These are phyloP conservation scores for Drosophila silvestris DNA, from an alignment of 2,888 invertebrate genomes.

Conservation along the genomic window DNA sequence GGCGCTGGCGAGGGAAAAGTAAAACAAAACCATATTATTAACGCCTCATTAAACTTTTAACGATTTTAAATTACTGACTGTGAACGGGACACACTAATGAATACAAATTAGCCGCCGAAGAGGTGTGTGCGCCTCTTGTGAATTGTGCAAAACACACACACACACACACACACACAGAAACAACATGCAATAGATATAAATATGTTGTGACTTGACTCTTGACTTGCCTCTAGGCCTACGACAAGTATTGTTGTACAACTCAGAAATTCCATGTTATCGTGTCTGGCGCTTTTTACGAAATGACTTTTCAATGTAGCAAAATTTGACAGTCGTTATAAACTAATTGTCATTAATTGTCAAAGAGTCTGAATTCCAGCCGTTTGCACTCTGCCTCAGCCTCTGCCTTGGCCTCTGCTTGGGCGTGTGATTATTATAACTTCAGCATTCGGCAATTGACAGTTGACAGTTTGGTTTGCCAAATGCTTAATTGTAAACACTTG, in stretches of 20 bases:
- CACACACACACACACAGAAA: not conserved
- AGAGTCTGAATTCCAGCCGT: slow-evolving; percentile 1
- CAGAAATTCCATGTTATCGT: slow-evolving; percentile 27
- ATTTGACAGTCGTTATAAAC: slow-evolving; percentile 48
- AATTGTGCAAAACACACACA: slow-evolving; percentile 43
- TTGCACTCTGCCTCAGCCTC: not conserved
- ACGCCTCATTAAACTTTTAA: slow-evolving; percentile 83
- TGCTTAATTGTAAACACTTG: slow-evolving; percentile 79
- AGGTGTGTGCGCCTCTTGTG: slow-evolving; percentile 45
- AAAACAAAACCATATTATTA: slow-evolving; percentile 81
- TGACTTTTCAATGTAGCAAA: slow-evolving; percentile 65
- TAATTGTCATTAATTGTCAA: slow-evolving; percentile 77
- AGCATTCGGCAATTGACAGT: slow-evolving; percentile 46
- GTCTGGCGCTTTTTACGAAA: slow-evolving; percentile 40
- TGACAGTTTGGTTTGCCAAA: slow-evolving; percentile 39
- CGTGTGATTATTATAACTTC: slow-evolving; percentile 45
- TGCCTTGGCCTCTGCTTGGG: slow-evolving; percentile 17
- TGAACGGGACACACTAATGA: slow-evolving; percentile 76
- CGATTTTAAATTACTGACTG: slow-evolving; percentile 80
- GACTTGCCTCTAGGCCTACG: slow-evolving; percentile 20
- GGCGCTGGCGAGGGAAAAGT: slow-evolving; percentile 50
- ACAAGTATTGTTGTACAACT: slow-evolving; percentile 17
- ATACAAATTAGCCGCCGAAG: slow-evolving; percentile 78
- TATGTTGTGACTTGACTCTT: slow-evolving; percentile 3
- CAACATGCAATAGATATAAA: slow-evolving; percentile 19